A percentile compares a stretch with the other conserved stretches of the same genome.
These are phyloP conservation scores for Calycopis cecrops DNA, from an alignment of 1,140 invertebrate species.

Conservation along the genomic window DNA sequence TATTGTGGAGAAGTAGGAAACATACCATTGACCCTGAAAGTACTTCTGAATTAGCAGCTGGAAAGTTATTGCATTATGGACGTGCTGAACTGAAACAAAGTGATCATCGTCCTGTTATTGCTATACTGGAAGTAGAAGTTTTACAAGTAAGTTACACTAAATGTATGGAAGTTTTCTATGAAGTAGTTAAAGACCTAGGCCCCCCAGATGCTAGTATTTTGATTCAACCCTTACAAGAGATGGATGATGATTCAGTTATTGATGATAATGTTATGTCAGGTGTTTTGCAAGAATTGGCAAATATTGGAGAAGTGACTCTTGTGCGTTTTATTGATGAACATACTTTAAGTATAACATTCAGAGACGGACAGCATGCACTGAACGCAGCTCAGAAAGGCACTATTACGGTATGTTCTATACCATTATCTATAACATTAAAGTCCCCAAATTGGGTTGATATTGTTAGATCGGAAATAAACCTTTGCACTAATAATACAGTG, in stretches of 20 bases:
- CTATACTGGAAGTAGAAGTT: slow-evolving; percentile 91
- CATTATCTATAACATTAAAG: slow-evolving; percentile 85
- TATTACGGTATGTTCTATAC: slow-evolving; percentile 79
- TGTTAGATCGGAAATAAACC: slow-evolving; percentile 86
- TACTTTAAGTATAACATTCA: slow-evolving; percentile 92
- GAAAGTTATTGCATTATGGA: slow-evolving; percentile 92
- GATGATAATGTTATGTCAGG: slow-evolving; percentile 84
- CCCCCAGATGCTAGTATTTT: slow-evolving; percentile 97
- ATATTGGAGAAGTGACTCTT: slow-evolving; percentile 91
- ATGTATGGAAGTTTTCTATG: slow-evolving; percentile 85
- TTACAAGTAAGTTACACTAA: slow-evolving; percentile 84
- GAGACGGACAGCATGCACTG: slow-evolving; percentile 88
- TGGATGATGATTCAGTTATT: slow-evolving; percentile 72
- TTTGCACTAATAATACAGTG: slow-evolving; percentile 89
- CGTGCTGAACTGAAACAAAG: slow-evolving; percentile 97
- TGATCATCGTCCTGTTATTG: slow-evolving; percentile 96
- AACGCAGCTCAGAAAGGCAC: slow-evolving; percentile 78
- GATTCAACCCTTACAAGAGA: slow-evolving; percentile 77
- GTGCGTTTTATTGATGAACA: slow-evolving; percentile 91
- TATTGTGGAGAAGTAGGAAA: slow-evolving; percentile 91
- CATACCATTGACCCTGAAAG: slow-evolving; percentile 81
- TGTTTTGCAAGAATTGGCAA: slow-evolving; percentile 82
- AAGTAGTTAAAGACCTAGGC: slow-evolving; percentile 90
- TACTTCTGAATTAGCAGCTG: slow-evolving; percentile 81
- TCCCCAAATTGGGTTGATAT: slow-evolving; percentile 89